These are phyloP conservation scores for Epistrophe eligans DNA, from an alignment of 2,888 invertebrate species.

Conservation along the genomic window DNA sequence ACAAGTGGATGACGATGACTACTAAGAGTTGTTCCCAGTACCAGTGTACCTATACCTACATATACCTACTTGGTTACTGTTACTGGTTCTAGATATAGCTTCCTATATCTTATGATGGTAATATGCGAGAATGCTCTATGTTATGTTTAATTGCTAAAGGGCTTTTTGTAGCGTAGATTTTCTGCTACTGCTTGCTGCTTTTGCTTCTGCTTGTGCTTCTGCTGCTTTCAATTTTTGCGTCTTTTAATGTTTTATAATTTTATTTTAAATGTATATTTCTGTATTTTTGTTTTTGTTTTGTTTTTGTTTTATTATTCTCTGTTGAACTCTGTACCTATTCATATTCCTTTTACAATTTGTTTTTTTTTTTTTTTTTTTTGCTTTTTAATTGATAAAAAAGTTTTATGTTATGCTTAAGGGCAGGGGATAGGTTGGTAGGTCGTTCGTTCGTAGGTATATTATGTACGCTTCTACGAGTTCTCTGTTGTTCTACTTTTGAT, in stretches of 20 bases:
- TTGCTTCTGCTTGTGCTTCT: slow-evolving; percentile 19
- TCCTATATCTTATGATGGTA: slow-evolving; percentile 22
- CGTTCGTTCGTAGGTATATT: neutral
- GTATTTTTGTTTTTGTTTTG: neutral
- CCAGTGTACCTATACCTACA: no score
- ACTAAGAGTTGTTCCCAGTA: slow-evolving; percentile 21
- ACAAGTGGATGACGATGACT: slow-evolving; percentile 38
- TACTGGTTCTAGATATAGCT: slow-evolving; percentile 28
- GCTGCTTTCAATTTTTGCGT: slow-evolving; percentile 47
- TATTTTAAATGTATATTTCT: slow-evolving; percentile 17
- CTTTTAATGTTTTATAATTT: slow-evolving; percentile 39
- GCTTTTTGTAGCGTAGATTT: slow-evolving; percentile 43
- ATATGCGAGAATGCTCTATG: slow-evolving; percentile 32
- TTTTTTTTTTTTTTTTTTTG: slow-evolving; percentile 26
- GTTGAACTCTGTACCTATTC: neutral
- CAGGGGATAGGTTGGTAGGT: neutral
- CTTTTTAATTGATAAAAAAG: slow-evolving; percentile 68
- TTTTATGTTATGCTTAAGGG: slow-evolving; percentile 33
- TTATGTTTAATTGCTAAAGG: slow-evolving; percentile 57
- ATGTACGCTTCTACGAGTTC: slow-evolving; percentile 48
- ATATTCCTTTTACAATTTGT: neutral
- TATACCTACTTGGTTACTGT: slow-evolving; percentile 17
- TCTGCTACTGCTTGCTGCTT: slow-evolving; percentile 29
- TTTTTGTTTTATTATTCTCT: slow-evolving; percentile 4
- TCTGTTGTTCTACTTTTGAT: slow-evolving; percentile 56